Evolutionary conservation across 2,888 invertebrate species (phyloP), one percentile per base, ranked within the genome.

Genomic region (Hydriomena furcata): DNA sequence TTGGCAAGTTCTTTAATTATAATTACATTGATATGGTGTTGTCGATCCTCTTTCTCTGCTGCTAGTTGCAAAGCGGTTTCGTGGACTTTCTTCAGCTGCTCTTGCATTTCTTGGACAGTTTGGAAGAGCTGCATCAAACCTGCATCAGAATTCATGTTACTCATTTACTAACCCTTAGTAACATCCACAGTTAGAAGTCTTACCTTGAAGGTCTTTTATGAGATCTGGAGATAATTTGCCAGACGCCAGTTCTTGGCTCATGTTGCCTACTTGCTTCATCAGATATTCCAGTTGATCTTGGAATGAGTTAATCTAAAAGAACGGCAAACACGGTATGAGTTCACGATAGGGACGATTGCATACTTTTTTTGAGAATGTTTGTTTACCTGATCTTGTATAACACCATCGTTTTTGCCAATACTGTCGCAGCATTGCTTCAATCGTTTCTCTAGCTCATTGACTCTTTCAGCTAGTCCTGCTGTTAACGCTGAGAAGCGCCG

Each of bases 1-100:
- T 17, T 17, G n/a, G n/a, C 17, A 17, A 17, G 2, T 3, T 17
- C 4, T 17, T 17, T 2, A 17, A 3, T 17, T 25, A 32, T 61
- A 54, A 31, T 70, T 72, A 93, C 93, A 59, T 93, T 91, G 23
- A 92, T 83, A 51, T 91, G 81, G 5, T 79, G 73, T 46, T 92
- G 91, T 10, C 91, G 83, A 38, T 90, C 87, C 17, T 92, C 92
- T 48, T 91, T 91, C 44, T 93, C 93, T 0, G 91, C 87, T 7
- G 91, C 77, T 10, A 94, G 70, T 57, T 87, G 88, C 8, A 79
- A 44, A 1, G 89, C 87, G 0, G 85, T 83, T 0, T 84, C 79
- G 58, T 88, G 82, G 0, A 89, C 84, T 49, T 81, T 70, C 28
- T 76, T 68, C 44, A 90, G 46, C 40, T 89, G 83, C 2, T 60